Evolutionary conservation across 2,113 vertebrate genomes (phyloP).

Genomic region (Zosterops pallidus): DNA sequence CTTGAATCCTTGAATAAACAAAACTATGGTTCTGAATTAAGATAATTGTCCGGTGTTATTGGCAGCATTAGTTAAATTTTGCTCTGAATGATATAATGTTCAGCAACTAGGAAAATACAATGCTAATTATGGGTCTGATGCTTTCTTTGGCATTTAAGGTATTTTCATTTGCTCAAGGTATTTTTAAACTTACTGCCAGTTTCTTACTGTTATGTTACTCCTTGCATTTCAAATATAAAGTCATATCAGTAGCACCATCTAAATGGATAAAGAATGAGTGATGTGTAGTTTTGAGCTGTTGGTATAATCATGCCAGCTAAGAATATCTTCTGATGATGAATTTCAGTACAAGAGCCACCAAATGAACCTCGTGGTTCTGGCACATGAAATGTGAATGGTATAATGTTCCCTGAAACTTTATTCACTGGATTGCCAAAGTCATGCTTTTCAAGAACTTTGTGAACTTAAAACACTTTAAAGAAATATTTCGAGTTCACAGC

Average conservation of each 20-base stretch:
- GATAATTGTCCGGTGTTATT: neutral
- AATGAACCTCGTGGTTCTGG: neutral
- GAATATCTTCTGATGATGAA: neutral
- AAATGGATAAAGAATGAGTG: neutral
- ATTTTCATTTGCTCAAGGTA: neutral
- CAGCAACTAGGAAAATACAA: neutral
- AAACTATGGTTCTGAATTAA: neutral
- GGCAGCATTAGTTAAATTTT: neutral
- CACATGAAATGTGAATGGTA: neutral
- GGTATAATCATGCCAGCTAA: neutral
- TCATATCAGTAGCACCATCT: neutral
- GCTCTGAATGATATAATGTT: neutral
- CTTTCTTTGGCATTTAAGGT: neutral
- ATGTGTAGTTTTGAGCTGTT: neutral
- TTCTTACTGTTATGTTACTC: neutral
- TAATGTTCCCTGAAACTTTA: neutral
- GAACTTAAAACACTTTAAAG: conserved; percentile 27
- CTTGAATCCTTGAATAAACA: neutral
- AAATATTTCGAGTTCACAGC: neutral
- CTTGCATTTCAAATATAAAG: neutral
- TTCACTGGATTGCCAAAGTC: neutral
- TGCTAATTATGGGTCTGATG: neutral
- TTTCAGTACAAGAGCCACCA: neutral
- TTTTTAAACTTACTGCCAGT: neutral
- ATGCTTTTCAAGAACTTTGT: conserved; percentile 37